phyloP scores from a whole-genome alignment of 2,797 vertebrate genomes.

The Mus caroli region DNA sequence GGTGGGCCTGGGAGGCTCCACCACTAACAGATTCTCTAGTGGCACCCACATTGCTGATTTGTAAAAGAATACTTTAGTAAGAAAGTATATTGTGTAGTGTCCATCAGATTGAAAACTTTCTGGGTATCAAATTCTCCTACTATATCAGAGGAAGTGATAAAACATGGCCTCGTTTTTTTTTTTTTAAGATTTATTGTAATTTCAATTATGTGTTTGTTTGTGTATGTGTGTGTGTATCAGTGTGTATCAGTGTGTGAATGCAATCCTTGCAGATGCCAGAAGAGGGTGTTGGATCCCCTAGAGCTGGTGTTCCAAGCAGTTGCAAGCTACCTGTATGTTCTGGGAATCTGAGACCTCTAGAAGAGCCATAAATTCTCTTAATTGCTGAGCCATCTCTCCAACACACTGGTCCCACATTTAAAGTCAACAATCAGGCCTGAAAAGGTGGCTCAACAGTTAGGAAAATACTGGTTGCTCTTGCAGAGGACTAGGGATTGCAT shows the following conservation, averaged over 20 bases:
- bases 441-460: not conserved
- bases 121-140: not conserved
- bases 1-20: not conserved
- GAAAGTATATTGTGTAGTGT: not conserved
- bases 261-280: not conserved
- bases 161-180: constrained; percentile 14
- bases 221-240: not conserved
- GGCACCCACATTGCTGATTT: not conserved
- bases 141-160: constrained; percentile 31
- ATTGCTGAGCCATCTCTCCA: no score
- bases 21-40: constrained; percentile 10
- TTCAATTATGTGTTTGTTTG: not conserved
- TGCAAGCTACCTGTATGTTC: not conserved
- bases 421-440: not conserved
- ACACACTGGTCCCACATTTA: not conserved
- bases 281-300: not conserved
- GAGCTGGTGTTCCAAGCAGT: not conserved
- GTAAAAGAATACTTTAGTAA: not conserved
- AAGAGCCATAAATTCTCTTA: not conserved
- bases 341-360: not conserved
- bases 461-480: not conserved
- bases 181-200: not conserved
- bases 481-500: not conserved
- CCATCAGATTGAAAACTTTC: not conserved
- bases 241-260: not conserved